Conservation (phyloP, 2,113 vertebrate species). For the Agelaius phoeniceus region DNA sequence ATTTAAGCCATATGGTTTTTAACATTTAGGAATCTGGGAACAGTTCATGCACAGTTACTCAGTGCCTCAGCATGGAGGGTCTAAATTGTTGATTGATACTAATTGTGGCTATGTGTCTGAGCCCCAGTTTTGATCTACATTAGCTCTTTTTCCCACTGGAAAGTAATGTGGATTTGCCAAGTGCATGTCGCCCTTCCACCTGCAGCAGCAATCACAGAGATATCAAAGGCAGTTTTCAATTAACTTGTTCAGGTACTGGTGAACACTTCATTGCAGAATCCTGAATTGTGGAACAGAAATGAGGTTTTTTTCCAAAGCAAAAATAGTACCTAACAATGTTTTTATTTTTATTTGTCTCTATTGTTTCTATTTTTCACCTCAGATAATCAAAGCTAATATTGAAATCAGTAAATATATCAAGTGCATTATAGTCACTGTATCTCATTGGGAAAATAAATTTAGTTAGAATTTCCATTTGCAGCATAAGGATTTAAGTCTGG, state of each 20-base stretch:
- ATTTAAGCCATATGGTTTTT: background rate
- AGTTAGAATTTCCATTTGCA: background rate
- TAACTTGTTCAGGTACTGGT: background rate
- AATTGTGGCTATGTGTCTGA: background rate
- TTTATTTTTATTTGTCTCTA: background rate
- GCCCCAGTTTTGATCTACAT: background rate
- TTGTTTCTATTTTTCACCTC: background rate
- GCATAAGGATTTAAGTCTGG: background rate
- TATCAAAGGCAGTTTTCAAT: background rate
- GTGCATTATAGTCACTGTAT: background rate
- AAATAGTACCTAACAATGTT: background rate
- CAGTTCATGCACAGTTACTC: background rate
- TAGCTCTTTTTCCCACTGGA: background rate
- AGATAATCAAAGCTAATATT: background rate
- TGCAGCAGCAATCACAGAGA: background rate
- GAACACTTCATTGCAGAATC: background rate
- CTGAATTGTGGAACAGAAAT: background rate
- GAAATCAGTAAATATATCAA: background rate
- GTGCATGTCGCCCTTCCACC: background rate
- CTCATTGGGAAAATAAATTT: background rate
- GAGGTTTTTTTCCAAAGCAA: background rate
- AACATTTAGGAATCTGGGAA: background rate
- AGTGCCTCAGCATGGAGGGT: background rate
- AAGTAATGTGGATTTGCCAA: background rate
- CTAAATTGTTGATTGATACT: background rate